Evolutionary conservation across 1,140 invertebrate genomes (phyloP), one percentile per base, ranked within the genome.

Genomic region (Microplitis mediator): DNA sequence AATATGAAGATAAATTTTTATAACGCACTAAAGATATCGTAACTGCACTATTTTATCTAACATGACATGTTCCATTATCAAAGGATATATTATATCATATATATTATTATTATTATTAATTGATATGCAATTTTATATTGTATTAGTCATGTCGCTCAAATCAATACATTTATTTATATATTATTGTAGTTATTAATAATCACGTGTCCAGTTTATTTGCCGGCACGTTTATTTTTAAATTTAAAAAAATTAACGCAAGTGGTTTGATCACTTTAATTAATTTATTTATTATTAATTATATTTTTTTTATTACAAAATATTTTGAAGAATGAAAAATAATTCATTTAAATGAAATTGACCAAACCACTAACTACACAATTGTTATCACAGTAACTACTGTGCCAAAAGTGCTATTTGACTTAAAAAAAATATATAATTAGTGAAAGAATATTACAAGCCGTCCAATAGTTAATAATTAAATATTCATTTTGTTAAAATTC

Each of bases 401-500:
- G 69, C 73, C 73, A 74, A 71, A 74, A 67, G 69, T 71, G 73
- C 56, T 71, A 66, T 45, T 63, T 64, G 36, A 68, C 34, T 64
- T 45, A 45, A 45, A 45, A 45, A 45, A 11, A 45, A 45, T 6
- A 51, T 13, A 23, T 36, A 54, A 69, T 4, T 70, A 35, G 32
- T 35, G 62, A 60, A 71, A 66, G 45, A 51, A 23, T 36, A 62
- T 71, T 70, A n/a, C 50, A 36, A 62, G 68, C 73, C 73, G 73
- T 74, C 73, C 73, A 71, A 74, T 13, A 52, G 60, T 50, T 50
- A 23, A 45, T 45, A 23, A 71, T 66, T 9, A 66, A 64, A 54
- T 52, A 13, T 64, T 56, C 4, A 5, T 39, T 36, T 51, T 52
- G 16, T 69, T 65, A 9, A 16, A 65, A 23, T 23, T 23, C 23